Percentiles rank a stretch among this genome's conserved stretches.
These are phyloP conservation scores for Crotalus adamanteus DNA, from an alignment of 2,797 vertebrate species.

Conservation along the genomic window DNA sequence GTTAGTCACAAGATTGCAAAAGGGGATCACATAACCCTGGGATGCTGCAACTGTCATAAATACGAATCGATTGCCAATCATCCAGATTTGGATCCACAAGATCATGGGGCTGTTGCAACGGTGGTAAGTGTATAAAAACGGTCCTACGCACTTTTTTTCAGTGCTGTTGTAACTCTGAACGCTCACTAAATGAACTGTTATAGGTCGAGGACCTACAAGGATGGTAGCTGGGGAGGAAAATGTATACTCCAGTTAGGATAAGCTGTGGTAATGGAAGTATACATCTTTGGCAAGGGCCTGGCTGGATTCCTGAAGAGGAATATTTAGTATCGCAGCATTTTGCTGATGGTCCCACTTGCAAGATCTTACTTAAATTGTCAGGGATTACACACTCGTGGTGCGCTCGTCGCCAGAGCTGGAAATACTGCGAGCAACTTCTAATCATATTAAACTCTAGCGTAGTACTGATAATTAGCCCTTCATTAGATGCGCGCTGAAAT, in stretches of 20 bases:
- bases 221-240: too few relatives aligned
- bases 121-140: too few relatives aligned
- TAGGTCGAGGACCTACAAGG: too few relatives aligned
- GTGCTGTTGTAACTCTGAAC: too few relatives aligned
- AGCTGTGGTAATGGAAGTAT: neutral
- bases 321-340: neutral
- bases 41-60: too few relatives aligned
- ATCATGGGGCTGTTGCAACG: too few relatives aligned
- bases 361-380: neutral
- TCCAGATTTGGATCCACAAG: too few relatives aligned
- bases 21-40: too few relatives aligned
- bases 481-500: constrained; percentile 41
- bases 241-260: neutral
- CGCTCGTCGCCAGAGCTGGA: constrained; percentile 33
- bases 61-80: too few relatives aligned
- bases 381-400: neutral
- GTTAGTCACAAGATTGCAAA: too few relatives aligned
- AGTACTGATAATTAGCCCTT: constrained; percentile 37
- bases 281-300: neutral
- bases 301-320: neutral
- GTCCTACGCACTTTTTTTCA: too few relatives aligned
- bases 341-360: neutral
- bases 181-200: too few relatives aligned
- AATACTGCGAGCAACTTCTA: constrained; percentile 30
- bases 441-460: constrained; percentile 43